phyloP scores from a whole-genome alignment of 1,140 invertebrate species.

The Drosophila teissieri region DNA sequence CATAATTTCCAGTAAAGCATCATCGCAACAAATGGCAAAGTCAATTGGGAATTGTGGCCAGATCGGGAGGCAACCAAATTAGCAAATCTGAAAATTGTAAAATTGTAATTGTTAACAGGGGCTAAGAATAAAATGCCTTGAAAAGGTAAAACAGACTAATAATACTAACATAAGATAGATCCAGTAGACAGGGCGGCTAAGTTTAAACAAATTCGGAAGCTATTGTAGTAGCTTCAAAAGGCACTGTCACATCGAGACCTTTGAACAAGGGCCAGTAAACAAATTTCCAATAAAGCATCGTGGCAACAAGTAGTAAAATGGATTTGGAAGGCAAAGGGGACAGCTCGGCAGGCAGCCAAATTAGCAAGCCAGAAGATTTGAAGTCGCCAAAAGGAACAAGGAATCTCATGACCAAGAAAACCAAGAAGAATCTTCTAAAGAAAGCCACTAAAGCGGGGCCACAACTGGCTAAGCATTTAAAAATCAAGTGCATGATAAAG shows the following conservation, averaged over 20 bases:
- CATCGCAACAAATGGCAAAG: neutral
- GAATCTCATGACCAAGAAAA: neutral
- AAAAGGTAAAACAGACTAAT: no score
- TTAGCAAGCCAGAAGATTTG: neutral
- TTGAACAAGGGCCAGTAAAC: no score
- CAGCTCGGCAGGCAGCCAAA: neutral
- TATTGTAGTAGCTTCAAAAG: no score
- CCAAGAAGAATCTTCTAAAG: neutral
- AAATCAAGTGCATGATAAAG: neutral
- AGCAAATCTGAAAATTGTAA: no score
- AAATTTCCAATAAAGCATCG: conserved; percentile 2
- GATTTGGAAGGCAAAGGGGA: neutral
- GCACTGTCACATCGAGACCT: no score
- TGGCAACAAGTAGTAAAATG: neutral
- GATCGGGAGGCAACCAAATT: neutral
- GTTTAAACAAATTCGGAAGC: no score
- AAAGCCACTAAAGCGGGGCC: neutral
- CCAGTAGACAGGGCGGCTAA: no score
- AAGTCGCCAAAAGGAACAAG: neutral
- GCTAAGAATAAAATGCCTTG: no score
- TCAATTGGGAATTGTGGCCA: neutral
- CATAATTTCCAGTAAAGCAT: neutral
- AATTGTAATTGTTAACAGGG: no score
- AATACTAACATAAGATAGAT: no score
- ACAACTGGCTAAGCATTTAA: neutral